Percentiles rank a stretch among this genome's conserved stretches.
phyloP scores from a whole-genome alignment of 1,140 invertebrate genomes.

The Bombus sibiricus region DNA sequence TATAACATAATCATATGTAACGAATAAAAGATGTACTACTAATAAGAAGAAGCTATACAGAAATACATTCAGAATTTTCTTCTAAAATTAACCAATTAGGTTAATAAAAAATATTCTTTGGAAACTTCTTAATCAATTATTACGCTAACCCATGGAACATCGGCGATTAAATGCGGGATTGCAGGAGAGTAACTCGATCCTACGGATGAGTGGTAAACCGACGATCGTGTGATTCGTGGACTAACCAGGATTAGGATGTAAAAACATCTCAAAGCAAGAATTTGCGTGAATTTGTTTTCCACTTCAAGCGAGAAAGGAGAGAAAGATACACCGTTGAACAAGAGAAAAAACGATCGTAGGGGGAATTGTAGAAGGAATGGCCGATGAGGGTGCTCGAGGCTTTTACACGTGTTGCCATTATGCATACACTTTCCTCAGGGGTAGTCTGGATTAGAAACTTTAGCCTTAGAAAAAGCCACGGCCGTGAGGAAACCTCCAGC shows the following conservation, averaged over 20 bases:
- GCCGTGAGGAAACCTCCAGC: slow-evolving; percentile 38
- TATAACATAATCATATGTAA: too few relatives aligned
- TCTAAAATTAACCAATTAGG: background rate
- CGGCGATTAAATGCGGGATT: slow-evolving; percentile 34
- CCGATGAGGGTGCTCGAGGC: slow-evolving; percentile 55
- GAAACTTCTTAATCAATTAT: background rate
- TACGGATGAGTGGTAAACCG: slow-evolving; percentile 50
- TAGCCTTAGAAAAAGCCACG: slow-evolving; percentile 40
- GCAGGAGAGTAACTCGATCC: slow-evolving; percentile 11
- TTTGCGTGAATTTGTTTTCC: slow-evolving; percentile 29
- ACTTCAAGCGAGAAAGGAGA: background rate
- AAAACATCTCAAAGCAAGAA: slow-evolving; percentile 34
- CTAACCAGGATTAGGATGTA: slow-evolving; percentile 46
- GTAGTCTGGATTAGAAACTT: slow-evolving; percentile 66
- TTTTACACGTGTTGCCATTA: slow-evolving; percentile 59
- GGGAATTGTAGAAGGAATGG: slow-evolving; percentile 66
- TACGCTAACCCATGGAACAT: background rate
- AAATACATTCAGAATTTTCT: too few relatives aligned
- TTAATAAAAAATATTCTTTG: background rate
- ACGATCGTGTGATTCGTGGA: slow-evolving; percentile 48
- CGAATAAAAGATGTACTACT: too few relatives aligned
- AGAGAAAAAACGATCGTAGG: slow-evolving; percentile 15
- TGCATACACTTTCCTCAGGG: slow-evolving; percentile 61
- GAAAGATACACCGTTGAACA: background rate
- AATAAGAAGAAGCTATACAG: too few relatives aligned